phyloP scores from a whole-genome alignment of 2,888 invertebrate species.

The Rhyacophila evoluta region DNA sequence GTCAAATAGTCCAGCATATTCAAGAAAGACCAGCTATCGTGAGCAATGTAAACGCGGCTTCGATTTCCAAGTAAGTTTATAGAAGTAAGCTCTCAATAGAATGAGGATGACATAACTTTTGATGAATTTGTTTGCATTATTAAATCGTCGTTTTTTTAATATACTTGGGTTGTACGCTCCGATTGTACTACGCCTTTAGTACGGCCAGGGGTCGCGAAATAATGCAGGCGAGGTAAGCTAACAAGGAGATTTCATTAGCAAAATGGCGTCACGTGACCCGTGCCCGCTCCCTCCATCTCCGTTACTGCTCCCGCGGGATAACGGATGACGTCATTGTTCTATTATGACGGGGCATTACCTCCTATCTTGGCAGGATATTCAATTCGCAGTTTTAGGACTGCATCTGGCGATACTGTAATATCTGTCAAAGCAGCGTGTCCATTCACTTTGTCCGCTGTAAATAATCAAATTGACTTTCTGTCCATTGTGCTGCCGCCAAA shows the following conservation, averaged over 20 bases:
- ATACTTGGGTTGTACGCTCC: background rate
- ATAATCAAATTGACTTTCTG: no score
- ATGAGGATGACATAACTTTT: no score
- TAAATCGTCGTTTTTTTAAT: no score
- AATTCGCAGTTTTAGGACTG: background rate
- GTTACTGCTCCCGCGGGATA: background rate
- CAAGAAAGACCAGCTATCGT: no score
- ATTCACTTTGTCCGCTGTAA: no score
- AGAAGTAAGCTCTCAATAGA: no score
- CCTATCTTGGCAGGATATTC: slow-evolving; percentile 1
- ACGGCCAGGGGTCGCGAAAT: background rate
- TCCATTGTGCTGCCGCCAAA: no score
- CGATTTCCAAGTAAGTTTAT: no score
- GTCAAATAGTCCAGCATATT: background rate
- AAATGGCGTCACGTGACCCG: slow-evolving; percentile 12
- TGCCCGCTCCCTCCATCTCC: background rate
- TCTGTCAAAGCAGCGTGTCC: background rate
- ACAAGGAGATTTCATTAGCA: background rate
- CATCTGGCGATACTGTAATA: background rate
- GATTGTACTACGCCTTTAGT: background rate
- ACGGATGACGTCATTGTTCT: background rate
- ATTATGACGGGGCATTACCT: background rate
- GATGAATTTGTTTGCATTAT: no score
- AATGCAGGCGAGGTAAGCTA: background rate
- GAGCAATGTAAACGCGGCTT: no score